Percentiles rank a stretch among this genome's conserved stretches.
Evolutionary conservation across 2,113 vertebrate genomes (phyloP).

Genomic region (Diglossa brunneiventris): DNA sequence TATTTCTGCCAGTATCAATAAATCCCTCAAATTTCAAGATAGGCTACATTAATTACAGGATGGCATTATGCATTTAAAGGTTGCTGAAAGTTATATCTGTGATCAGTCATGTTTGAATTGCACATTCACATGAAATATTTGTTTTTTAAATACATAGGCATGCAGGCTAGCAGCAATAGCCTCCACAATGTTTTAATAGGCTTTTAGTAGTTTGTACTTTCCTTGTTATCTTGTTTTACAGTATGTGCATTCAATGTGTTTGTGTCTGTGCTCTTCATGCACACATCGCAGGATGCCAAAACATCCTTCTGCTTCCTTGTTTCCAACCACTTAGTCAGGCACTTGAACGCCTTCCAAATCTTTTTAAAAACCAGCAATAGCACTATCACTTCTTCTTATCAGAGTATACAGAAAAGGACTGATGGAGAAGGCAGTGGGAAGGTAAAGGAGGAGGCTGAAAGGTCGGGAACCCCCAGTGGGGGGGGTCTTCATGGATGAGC

Average conservation of each 20-base stretch:
- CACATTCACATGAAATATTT: slow-evolving; percentile 24
- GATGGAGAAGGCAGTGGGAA: neutral
- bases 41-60: slow-evolving; percentile 66
- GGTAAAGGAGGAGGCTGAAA: neutral
- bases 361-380: slow-evolving; percentile 49
- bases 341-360: slow-evolving; percentile 23
- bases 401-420: neutral
- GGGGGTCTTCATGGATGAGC: neutral
- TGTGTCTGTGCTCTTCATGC: slow-evolving; percentile 46
- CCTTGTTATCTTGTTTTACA: slow-evolving; percentile 59
- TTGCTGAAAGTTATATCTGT: slow-evolving; percentile 60
- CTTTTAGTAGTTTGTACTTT: slow-evolving; percentile 55
- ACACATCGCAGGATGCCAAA: slow-evolving; percentile 18
- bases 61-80: slow-evolving; percentile 53
- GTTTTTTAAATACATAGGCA: neutral
- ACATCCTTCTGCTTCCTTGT: slow-evolving; percentile 53
- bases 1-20: slow-evolving; percentile 69
- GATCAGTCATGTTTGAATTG: slow-evolving; percentile 29
- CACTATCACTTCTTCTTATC: neutral
- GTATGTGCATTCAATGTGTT: slow-evolving; percentile 27
- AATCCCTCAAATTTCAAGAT: slow-evolving; percentile 63
- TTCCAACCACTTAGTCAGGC: slow-evolving; percentile 47
- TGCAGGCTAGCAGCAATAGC: neutral
- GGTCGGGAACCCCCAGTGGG: fast-evolving
- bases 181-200: slow-evolving; percentile 30